Evolutionary conservation across 2,888 invertebrate species (phyloP), one percentile per base, ranked within the genome.

Genomic region (Actias luna): DNA sequence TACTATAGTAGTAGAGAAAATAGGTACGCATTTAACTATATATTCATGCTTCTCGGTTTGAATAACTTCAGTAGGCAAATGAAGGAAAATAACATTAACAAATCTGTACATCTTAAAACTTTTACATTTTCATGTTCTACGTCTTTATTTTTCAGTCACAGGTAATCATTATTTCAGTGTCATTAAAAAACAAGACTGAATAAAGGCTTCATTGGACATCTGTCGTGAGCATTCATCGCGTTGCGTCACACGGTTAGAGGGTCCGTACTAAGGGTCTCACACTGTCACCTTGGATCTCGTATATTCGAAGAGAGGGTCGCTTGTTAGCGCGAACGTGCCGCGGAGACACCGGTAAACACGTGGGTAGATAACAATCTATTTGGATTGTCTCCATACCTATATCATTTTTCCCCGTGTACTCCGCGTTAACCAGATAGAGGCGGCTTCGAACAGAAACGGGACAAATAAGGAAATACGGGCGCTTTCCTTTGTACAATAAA

Each of bases 351-450:
- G 87, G 92, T 86, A 90, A 91, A 92, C 91, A 91, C 89, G 90
- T 89, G 92, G 89, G 90, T 89, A 88, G 93, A 93, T 93, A 93
- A 92, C 93, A 89, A 93, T 93, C 92, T 91, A 88, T 89, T 92
- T 89, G 92, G 88, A 93, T 93, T 93, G 93, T 89, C 89, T 89
- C 91, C 92, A 92, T 93, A 55, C 55, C 55, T 55, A 93, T 92
- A 88, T 93, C 91, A 92, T 93, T 92, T 92, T 92, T 91, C 88
- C 88, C 84, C 82, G 83, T 80, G 84, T 83, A 78, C 79, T 76
- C 79, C 83, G 82, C 85, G 85, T 87, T 92, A 93, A 93, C 92
- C 93, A 89, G 92, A 90, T 87, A 86, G 83, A 88, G 86, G 83
- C 78, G 76, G 74, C 85, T 80, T 74, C 75, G 77, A 82, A 78